These are phyloP conservation scores for Torymus auratus DNA, from an alignment of 2,888 invertebrate species.

Conservation along the genomic window DNA sequence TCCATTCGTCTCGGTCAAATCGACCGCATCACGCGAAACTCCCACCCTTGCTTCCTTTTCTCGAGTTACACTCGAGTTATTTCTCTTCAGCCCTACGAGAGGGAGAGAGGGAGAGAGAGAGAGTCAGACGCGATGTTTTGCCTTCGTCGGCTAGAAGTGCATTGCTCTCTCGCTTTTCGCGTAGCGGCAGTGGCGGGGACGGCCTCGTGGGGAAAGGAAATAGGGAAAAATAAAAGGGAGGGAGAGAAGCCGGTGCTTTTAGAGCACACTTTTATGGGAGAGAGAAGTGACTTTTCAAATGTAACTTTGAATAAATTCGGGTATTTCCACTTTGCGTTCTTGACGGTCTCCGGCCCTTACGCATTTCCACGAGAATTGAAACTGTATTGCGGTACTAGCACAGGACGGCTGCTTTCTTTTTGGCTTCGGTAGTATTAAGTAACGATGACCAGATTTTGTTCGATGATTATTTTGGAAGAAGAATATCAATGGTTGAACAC, in stretches of 20 bases:
- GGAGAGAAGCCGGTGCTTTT: constrained; percentile 4
- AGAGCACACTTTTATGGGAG: constrained; percentile 16
- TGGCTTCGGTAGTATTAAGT: too few relatives aligned
- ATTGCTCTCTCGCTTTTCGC: constrained; percentile 17
- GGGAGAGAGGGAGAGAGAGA: not conserved
- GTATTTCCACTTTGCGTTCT: not conserved
- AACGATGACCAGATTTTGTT: too few relatives aligned
- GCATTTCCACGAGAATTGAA: too few relatives aligned
- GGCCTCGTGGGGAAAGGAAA: constrained; percentile 5
- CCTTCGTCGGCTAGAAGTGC: constrained; percentile 27
- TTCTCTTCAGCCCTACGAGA: not conserved
- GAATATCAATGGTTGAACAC: too few relatives aligned
- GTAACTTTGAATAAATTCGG: constrained; percentile 26
- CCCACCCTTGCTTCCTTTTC: constrained; percentile 12
- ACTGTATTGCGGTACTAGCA: too few relatives aligned
- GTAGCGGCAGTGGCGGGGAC: too few relatives aligned
- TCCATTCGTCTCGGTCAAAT: not conserved
- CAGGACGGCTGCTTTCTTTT: too few relatives aligned
- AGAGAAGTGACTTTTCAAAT: constrained; percentile 27
- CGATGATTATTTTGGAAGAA: too few relatives aligned
- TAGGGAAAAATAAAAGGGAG: constrained; percentile 16
- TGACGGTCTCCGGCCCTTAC: too few relatives aligned
- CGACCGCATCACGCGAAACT: too few relatives aligned
- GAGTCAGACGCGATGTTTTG: constrained; percentile 44
- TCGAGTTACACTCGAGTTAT: constrained; percentile 53